Conservation (phyloP, 1,140 invertebrate genomes). For the Tetragnatha versicolor region DNA sequence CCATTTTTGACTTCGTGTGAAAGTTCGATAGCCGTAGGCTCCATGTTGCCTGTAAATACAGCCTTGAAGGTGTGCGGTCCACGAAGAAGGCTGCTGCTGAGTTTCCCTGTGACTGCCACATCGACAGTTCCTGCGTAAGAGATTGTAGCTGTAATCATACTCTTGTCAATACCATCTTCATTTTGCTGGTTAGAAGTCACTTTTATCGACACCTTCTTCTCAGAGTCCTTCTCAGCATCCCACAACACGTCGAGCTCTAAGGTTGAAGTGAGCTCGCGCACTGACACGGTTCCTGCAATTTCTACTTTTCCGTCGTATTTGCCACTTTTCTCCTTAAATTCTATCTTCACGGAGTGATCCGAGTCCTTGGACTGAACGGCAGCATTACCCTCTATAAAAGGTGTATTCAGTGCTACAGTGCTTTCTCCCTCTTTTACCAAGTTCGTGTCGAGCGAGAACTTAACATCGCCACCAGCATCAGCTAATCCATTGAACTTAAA, state of each 20-base stretch:
- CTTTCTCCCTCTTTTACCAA: constrained; percentile 8
- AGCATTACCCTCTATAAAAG: constrained; percentile 21
- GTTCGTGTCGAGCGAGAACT: constrained; percentile 14
- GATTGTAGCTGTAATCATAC: constrained; percentile 23
- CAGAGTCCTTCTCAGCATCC: constrained; percentile 40
- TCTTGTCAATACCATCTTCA: constrained; percentile 18
- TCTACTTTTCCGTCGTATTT: constrained; percentile 13
- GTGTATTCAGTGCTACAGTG: neutral
- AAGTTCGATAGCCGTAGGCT: constrained; percentile 23
- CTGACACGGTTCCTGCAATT: constrained; percentile 1
- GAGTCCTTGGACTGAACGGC: neutral
- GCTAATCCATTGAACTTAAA: neutral
- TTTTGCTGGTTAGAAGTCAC: neutral
- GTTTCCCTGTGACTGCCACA: constrained; percentile 32
- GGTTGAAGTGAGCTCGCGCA: neutral
- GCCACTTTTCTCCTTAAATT: constrained; percentile 8
- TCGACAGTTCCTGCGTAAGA: constrained; percentile 31
- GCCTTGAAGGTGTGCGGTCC: constrained; percentile 48
- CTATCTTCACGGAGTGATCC: neutral
- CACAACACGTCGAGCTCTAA: constrained; percentile 28
- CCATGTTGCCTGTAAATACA: constrained; percentile 17
- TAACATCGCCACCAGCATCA: neutral
- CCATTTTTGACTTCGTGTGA: constrained; percentile 36
- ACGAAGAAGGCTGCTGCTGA: constrained; percentile 5
- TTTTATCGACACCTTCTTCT: constrained; percentile 32